Conservation (phyloP, 2,113 vertebrate species). For the Otocyon megalotis region DNA sequence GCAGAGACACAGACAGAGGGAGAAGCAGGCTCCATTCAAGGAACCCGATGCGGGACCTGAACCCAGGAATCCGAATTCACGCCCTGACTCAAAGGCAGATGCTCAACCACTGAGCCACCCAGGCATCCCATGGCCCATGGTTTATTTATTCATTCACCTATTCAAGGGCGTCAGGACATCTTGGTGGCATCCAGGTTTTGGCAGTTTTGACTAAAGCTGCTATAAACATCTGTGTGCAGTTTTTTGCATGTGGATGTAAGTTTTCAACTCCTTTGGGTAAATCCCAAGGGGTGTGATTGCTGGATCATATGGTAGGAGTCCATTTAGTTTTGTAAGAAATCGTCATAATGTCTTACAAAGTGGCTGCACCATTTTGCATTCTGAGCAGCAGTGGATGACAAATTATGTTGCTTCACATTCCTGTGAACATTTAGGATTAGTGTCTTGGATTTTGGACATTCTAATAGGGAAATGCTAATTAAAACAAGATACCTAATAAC, state of each 20-base stretch:
- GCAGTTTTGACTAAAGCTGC: neutral
- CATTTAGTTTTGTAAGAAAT: neutral
- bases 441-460: neutral
- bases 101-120: too few relatives aligned
- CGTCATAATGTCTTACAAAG: neutral
- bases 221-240: neutral
- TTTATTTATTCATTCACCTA: too few relatives aligned
- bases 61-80: too few relatives aligned
- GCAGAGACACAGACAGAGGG: too few relatives aligned
- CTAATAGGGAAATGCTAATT: too few relatives aligned
- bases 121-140: too few relatives aligned
- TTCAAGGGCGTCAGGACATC: neutral
- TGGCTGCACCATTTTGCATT: accelerated
- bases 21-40: too few relatives aligned
- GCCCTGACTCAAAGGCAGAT: too few relatives aligned
- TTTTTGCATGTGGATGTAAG: neutral
- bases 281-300: neutral
- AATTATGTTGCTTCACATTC: too few relatives aligned
- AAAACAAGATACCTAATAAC: too few relatives aligned
- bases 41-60: too few relatives aligned
- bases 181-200: neutral
- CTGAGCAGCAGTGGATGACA: accelerated
- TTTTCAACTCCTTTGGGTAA: neutral
- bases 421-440: neutral
- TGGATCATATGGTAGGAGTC: neutral